Base-by-base conservation (phyloP, 2,797 vertebrate genomes). In the Melanotaenia trifasciata region DNA sequence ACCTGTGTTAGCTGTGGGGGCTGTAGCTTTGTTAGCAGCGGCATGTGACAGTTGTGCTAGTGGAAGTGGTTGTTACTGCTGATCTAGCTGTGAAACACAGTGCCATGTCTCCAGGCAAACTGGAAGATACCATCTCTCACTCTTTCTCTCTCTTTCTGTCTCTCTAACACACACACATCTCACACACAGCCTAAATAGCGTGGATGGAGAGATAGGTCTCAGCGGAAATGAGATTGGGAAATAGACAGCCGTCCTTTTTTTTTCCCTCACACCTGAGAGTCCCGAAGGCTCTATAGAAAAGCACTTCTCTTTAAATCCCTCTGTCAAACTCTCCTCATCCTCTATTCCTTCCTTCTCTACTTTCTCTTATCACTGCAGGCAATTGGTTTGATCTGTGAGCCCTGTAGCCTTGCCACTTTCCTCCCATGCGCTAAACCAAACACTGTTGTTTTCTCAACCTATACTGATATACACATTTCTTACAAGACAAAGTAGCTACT, bases 71-170 rank as follows among this genome's bases (percentile, higher is more conserved):
- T 91, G 88, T 92, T 91, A 92, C 78, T 74, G 84, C 81, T 89
- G 85, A 90, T 91, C 84, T 88, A 71, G 88, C 87, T 91, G 90
- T 91, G 90, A 90, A 88, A 87, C 86, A 83, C 90, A 83, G 86
- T 78, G 86, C 86, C 80, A 86, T 90, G 79, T 90, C 90, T 88
- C 79, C 81, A 84, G 88, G 89, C 89, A 85, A 90, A 79, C 82
- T 84, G 76, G 82, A 90, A 83, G 87, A 91, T 87, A 90, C 78
- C 72, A 82, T 89, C 43, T 59, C 59, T 53, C 28, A 5, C 47
- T 57, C 35, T 30, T 5, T 36, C 24, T 43, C 43, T 16, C 24
- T n/a, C 65, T 47, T n/a, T 45, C 54, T 43, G 71, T 28, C 58
- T 61, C 58, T 38, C 76, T 57, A 12, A 11, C 36, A 12, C 36